Evolutionary conservation across 2,888 invertebrate species (phyloP), one percentile per base, ranked within the genome.

Genomic region (Philopedon plagiatum): DNA sequence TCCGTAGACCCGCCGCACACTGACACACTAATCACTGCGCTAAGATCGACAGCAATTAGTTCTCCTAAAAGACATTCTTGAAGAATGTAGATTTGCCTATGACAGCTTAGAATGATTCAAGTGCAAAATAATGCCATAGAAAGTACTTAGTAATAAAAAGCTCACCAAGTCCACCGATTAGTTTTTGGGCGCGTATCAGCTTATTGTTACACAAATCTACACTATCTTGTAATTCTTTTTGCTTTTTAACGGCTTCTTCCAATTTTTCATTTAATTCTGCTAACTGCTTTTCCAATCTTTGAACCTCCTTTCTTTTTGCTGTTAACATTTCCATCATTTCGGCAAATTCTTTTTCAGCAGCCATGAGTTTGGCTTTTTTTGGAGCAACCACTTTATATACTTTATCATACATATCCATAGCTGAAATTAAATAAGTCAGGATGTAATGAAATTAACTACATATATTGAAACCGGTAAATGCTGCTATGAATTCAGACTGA

Each of bases 371-470:
- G 7, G 91, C 92, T 83, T 95, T 94, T 85, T 96, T 96, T 0
- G 96, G 96, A 8, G 93, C 94, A 8, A 94, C 94, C 49, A 91
- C 90, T 86, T 93, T 94, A 54, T 71, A 71, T 1, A 94, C 94
- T 54, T 90, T 90, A 82, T 96, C 95, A 82, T 96, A 96, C 86
- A 93, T 91, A 81, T 96, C 95, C 91, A 96, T 93, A 0, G 96
- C 96, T 76, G 26, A 19, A 64, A 39, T 60, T n/a, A n/a, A n/a
- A n/a, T n/a, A n/a, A n/a, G n/a, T n/a, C n/a, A n/a, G n/a, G n/a
- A n/a, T n/a, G n/a, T n/a, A n/a, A n/a, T n/a, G n/a, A n/a, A n/a
- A n/a, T n/a, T n/a, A n/a, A n/a, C n/a, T n/a, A n/a, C n/a, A n/a
- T n/a, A n/a, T n/a, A n/a, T n/a, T n/a, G n/a, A n/a, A n/a, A n/a